phyloP scores from a whole-genome alignment of 2,888 invertebrate genomes.

The Lobophora halterata region DNA sequence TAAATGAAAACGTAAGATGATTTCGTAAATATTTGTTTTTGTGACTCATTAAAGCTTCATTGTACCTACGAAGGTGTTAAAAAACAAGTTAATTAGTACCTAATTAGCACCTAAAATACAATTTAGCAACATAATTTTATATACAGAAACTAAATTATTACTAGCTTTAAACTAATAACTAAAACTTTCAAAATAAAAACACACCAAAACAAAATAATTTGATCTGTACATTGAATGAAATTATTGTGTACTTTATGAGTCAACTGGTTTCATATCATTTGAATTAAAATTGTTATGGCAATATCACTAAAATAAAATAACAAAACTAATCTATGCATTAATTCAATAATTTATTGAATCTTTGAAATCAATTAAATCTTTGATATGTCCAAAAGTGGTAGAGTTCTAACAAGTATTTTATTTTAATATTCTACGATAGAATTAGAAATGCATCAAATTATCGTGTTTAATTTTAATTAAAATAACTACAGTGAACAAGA shows the following conservation, averaged over 20 bases:
- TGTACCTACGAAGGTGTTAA: slow-evolving; percentile 41
- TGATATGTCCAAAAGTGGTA: slow-evolving; percentile 32
- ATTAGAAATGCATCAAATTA: slow-evolving; percentile 31
- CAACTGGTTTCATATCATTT: slow-evolving; percentile 57
- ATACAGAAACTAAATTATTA: slow-evolving; percentile 64
- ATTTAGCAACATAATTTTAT: slow-evolving; percentile 69
- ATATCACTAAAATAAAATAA: slow-evolving; percentile 42
- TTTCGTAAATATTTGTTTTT: slow-evolving; percentile 38
- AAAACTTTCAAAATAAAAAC: slow-evolving; percentile 62
- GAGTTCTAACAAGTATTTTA: slow-evolving; percentile 9
- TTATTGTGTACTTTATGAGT: slow-evolving; percentile 44
- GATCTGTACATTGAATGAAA: slow-evolving; percentile 69
- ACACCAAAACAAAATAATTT: slow-evolving; percentile 72
- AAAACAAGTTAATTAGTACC: slow-evolving; percentile 34
- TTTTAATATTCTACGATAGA: slow-evolving; percentile 19
- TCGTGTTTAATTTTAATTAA: slow-evolving; percentile 14
- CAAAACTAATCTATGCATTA: slow-evolving; percentile 26
- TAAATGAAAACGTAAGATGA: slow-evolving; percentile 37
- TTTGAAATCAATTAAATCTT: slow-evolving; percentile 17
- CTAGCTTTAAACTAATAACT: slow-evolving; percentile 70
- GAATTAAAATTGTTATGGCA: slow-evolving; percentile 58
- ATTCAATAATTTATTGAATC: slow-evolving; percentile 19
- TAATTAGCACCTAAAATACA: slow-evolving; percentile 75
- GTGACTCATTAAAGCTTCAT: slow-evolving; percentile 62
- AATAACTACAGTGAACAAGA: background rate